Conservation (phyloP, 2,888 invertebrate species). For the Bombyx huttoni region DNA sequence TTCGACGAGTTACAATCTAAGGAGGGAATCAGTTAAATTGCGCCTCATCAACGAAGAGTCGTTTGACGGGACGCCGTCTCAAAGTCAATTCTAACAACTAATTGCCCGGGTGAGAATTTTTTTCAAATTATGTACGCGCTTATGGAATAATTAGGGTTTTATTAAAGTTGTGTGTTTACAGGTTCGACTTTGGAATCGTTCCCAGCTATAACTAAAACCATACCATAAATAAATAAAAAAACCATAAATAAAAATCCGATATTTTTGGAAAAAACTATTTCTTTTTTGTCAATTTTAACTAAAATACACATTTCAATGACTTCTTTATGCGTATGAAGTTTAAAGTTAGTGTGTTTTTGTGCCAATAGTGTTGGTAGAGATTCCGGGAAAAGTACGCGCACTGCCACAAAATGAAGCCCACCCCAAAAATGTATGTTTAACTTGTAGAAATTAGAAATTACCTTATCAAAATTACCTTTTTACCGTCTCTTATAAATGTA, state of each 20-base stretch:
- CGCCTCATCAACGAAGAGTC: constrained; percentile 64
- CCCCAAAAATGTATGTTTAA: not conserved
- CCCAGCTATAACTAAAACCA: constrained; percentile 51
- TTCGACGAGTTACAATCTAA: constrained; percentile 60
- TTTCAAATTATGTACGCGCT: not conserved
- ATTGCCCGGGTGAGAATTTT: constrained; percentile 44
- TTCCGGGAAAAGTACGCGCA: not conserved
- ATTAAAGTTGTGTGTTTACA: constrained; percentile 16
- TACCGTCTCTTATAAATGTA: not conserved
- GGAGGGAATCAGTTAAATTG: constrained; percentile 59
- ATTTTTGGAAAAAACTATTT: constrained; percentile 61
- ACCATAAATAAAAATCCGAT: constrained; percentile 31
- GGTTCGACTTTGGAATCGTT: constrained; percentile 50
- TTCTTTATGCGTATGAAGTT: constrained; percentile 58
- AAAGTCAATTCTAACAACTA: constrained; percentile 66
- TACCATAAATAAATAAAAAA: too few relatives aligned
- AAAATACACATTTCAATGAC: constrained; percentile 38
- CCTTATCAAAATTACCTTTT: not conserved
- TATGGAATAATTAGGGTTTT: not conserved
- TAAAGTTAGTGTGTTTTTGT: constrained; percentile 19
- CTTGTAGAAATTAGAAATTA: not conserved
- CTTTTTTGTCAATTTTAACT: constrained; percentile 43
- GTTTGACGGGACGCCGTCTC: constrained; percentile 49
- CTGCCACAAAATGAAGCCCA: not conserved
- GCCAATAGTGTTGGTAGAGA: constrained; percentile 5